phyloP scores from a whole-genome alignment of 2,888 invertebrate species.

The Dinocampus coccinellae region DNA sequence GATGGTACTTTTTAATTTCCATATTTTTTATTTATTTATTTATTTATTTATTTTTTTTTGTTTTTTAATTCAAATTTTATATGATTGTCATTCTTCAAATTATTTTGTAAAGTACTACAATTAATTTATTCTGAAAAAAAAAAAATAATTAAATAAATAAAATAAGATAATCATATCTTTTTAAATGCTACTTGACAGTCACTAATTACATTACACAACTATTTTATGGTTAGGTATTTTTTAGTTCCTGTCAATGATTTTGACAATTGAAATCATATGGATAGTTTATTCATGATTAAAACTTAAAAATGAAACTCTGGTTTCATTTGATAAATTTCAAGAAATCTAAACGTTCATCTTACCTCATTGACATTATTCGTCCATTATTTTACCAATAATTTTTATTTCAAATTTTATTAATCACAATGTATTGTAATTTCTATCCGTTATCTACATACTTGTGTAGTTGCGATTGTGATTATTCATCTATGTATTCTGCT shows the following conservation, averaged over 20 bases:
- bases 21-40: conserved; percentile 2
- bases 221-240: neutral
- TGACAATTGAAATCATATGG: conserved; percentile 12
- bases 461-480: conserved; percentile 14
- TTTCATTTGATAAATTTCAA: neutral
- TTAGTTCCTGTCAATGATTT: neutral
- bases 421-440: conserved; percentile 18
- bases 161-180: too few species aligned
- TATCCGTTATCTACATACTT: conserved; percentile 13
- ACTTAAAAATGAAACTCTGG: neutral
- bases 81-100: neutral
- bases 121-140: neutral
- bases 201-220: neutral
- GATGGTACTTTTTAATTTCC: conserved; percentile 1
- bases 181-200: neutral
- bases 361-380: neutral
- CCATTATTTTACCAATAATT: neutral
- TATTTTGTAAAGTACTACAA: neutral
- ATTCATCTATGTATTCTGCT: neutral
- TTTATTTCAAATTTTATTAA: neutral
- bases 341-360: neutral
- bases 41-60: neutral
- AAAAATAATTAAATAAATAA: too few species aligned
- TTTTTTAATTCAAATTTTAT: neutral
- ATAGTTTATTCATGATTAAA: neutral